Evolutionary conservation across 2,797 vertebrate species (phyloP).

Genomic region (Delichon dasypus): DNA sequence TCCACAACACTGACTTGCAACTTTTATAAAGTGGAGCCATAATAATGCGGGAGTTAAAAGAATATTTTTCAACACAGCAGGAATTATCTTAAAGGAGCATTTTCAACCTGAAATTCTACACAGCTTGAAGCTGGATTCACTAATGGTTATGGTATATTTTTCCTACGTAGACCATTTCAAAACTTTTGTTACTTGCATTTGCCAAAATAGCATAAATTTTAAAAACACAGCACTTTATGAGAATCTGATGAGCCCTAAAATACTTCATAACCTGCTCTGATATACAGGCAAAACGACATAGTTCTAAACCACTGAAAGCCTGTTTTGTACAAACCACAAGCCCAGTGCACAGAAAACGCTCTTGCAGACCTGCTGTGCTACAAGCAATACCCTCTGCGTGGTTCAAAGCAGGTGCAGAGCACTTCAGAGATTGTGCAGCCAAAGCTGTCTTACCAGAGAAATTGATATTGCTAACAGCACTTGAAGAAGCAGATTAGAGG

Average conservation of each 20-base stretch:
- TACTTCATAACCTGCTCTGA: neutral
- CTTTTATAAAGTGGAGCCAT: neutral
- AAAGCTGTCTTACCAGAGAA: neutral
- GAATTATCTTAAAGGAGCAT: neutral
- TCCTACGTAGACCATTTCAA: neutral
- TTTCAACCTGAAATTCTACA: neutral
- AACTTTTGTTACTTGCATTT: neutral
- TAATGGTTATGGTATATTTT: neutral
- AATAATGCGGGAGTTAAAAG: neutral
- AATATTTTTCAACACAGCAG: neutral
- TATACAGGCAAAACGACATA: neutral
- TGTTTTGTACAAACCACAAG: neutral
- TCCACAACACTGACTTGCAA: neutral
- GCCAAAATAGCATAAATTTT: neutral
- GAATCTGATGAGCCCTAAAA: neutral
- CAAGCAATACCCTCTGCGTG: accelerated
- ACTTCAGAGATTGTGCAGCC: neutral
- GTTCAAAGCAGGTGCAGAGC: neutral
- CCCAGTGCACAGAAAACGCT: neutral
- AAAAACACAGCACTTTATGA: neutral
- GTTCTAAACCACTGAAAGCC: neutral
- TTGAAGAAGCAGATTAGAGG: neutral
- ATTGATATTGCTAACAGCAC: neutral
- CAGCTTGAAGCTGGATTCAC: neutral
- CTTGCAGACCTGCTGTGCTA: neutral